Evolutionary conservation across 2,888 invertebrate species (phyloP).

Genomic region (Incurvaria masculella): DNA sequence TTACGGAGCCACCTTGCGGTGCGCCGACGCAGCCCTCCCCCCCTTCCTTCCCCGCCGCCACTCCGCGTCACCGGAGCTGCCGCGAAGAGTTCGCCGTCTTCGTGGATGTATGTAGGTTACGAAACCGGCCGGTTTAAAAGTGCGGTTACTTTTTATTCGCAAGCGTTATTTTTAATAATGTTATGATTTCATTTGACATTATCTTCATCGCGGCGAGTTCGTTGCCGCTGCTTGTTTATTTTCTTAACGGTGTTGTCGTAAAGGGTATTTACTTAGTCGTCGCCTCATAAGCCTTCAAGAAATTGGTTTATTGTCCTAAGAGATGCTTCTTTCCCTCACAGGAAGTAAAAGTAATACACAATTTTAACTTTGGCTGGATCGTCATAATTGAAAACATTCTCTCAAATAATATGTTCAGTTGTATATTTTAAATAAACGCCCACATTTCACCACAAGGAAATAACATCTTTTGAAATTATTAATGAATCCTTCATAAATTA

Average conservation of each 20-base stretch:
- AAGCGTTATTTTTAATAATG: background rate
- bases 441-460: too few species aligned
- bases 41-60: too few species aligned
- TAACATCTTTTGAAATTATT: too few species aligned
- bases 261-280: background rate
- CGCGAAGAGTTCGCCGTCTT: background rate
- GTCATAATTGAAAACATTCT: too few species aligned
- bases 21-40: background rate
- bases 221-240: background rate
- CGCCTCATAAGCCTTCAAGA: background rate
- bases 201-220: background rate
- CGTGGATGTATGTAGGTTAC: background rate
- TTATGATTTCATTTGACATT: background rate
- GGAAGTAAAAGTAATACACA: too few species aligned
- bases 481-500: too few species aligned
- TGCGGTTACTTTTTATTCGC: background rate
- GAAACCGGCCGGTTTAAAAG: background rate
- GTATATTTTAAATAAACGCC: too few species aligned
- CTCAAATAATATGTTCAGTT: too few species aligned
- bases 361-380: too few species aligned
- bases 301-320: too few species aligned
- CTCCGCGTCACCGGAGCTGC: background rate
- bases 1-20: background rate
- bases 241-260: background rate
- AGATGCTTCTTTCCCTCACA: too few species aligned